phyloP scores from a whole-genome alignment of 2,797 vertebrate genomes.

The Sebastes trivittatus region DNA sequence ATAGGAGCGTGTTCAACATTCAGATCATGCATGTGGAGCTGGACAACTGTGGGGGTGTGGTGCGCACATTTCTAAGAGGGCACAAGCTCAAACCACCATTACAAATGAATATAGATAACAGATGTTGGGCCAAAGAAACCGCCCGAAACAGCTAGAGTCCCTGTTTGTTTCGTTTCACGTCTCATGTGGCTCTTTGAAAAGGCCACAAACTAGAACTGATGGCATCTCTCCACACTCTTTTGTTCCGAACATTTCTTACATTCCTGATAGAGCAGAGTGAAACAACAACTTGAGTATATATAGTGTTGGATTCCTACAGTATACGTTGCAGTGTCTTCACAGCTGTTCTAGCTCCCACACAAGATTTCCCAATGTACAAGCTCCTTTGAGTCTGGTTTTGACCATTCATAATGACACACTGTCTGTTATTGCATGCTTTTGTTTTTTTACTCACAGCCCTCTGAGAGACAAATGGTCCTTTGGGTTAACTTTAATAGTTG shows the following conservation, averaged over 20 bases:
- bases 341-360: not conserved
- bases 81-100: not conserved
- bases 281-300: not conserved
- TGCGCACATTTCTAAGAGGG: not conserved
- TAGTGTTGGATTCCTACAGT: not conserved
- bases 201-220: not conserved
- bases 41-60: constrained; percentile 4
- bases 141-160: no score
- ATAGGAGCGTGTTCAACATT: not conserved
- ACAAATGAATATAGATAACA: not conserved
- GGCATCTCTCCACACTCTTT: not conserved
- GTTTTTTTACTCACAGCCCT: not conserved
- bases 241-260: constrained; percentile 31
- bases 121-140: not conserved
- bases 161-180: not conserved
- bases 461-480: not conserved
- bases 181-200: not conserved
- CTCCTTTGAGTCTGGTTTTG: not conserved
- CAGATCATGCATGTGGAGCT: not conserved
- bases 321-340: not conserved
- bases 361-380: not conserved
- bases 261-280: constrained; percentile 1
- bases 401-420: not conserved
- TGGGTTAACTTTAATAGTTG: not conserved
- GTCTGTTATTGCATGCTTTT: not conserved